Evolutionary conservation across 92 coral and sea anemone genomes (phyloP).

Genomic region (Phenganax subtilis): DNA sequence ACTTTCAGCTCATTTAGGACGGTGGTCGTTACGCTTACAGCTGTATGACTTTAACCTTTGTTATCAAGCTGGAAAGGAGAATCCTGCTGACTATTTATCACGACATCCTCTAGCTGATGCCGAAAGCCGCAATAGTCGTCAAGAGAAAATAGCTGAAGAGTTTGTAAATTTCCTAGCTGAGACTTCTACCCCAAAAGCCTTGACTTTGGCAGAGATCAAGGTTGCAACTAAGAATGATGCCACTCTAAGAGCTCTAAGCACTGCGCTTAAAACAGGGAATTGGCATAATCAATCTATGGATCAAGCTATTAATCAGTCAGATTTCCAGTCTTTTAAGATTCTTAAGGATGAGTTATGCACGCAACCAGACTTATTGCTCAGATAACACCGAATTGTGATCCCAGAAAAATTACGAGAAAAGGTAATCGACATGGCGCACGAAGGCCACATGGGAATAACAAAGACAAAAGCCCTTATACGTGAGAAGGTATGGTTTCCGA

Average conservation of each 20-base stretch:
- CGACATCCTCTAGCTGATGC: neutral
- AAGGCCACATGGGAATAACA: neutral
- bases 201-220: neutral
- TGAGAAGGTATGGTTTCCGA: conserved; percentile 5
- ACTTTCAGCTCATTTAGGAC: neutral
- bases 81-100: conserved; percentile 21
- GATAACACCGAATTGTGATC: neutral
- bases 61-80: neutral
- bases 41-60: neutral
- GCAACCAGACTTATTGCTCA: neutral
- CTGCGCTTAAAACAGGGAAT: too few relatives aligned
- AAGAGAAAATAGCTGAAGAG: conserved; percentile 13
- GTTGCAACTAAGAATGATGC: neutral
- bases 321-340: neutral
- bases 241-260: conserved; percentile 1
- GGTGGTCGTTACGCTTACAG: conserved; percentile 5
- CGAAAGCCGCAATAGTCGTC: neutral
- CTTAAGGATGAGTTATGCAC: neutral
- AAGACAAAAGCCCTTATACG: neutral
- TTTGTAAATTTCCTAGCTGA: neutral
- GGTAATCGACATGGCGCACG: neutral
- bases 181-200: conserved; percentile 5
- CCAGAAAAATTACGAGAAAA: neutral
- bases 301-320: neutral
- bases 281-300: too few relatives aligned